Conservation (phyloP, 2,113 vertebrate species). For the Thunnus maccoyii region DNA sequence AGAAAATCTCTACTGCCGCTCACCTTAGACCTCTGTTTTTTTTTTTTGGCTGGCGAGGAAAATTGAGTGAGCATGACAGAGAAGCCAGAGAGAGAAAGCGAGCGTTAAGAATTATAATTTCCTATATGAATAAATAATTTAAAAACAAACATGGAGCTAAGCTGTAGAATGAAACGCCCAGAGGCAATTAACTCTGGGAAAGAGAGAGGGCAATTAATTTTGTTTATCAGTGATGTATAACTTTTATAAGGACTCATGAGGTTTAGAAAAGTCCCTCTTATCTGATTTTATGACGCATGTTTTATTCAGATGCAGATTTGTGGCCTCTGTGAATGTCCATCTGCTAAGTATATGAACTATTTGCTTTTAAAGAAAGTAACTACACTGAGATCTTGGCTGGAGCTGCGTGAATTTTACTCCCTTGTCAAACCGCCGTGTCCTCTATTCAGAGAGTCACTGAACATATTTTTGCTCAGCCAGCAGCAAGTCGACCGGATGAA, state of each 20-base stretch:
- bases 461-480: neutral
- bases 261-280: constrained; percentile 36
- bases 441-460: neutral
- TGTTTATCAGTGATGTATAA: constrained; percentile 68
- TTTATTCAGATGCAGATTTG: constrained; percentile 53
- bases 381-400: neutral
- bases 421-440: neutral
- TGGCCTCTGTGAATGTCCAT: constrained; percentile 39
- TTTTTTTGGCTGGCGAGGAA: constrained; percentile 15
- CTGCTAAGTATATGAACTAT: constrained; percentile 38
- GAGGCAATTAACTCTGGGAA: constrained; percentile 69
- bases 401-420: too few species aligned
- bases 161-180: constrained; percentile 48
- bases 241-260: constrained; percentile 46
- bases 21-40: constrained; percentile 61
- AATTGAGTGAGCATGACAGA: neutral
- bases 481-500: neutral
- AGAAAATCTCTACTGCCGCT: constrained; percentile 32
- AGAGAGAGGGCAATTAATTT: constrained; percentile 71
- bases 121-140: constrained; percentile 70
- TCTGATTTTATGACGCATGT: constrained; percentile 51
- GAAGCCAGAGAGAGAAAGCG: neutral
- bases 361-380: constrained; percentile 4
- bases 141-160: constrained; percentile 53
- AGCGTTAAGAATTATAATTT: constrained; percentile 62